Conservation (phyloP, 2,113 vertebrate genomes). For the Indicator maculatus region DNA sequence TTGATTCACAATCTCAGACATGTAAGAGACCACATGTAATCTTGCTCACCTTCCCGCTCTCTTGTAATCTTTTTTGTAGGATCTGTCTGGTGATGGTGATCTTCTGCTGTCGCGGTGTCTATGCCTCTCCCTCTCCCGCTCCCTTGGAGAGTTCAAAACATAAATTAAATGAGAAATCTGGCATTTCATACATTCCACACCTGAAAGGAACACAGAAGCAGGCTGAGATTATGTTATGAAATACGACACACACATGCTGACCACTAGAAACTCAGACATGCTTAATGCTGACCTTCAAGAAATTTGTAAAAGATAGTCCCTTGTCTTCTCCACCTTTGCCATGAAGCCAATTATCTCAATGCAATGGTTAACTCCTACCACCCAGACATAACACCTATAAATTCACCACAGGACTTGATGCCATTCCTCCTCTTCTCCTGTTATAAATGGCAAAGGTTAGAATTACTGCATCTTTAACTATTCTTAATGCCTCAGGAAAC, state of each 20-base stretch:
- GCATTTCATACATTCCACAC: not conserved
- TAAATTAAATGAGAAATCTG: slow-evolving; percentile 35
- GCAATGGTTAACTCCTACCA: rapidly evolving
- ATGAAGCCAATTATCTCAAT: not conserved
- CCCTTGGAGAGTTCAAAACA: slow-evolving; percentile 75
- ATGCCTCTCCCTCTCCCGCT: slow-evolving; percentile 85
- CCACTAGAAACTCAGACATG: not conserved
- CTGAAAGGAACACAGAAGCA: not conserved
- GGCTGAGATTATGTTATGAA: not conserved
- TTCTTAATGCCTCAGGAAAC: not conserved
- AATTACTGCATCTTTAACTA: not conserved
- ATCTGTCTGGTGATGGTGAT: slow-evolving; percentile 86
- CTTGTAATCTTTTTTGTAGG: slow-evolving; percentile 87
- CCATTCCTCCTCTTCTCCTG: not conserved
- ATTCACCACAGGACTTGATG: not conserved
- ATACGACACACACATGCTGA: not conserved
- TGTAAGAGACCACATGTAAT: not conserved
- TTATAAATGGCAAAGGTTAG: not conserved
- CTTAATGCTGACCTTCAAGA: not conserved
- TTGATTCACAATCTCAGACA: not conserved
- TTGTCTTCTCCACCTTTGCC: not conserved
- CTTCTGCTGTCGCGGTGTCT: slow-evolving; percentile 87
- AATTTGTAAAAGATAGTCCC: not conserved
- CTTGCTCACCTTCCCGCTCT: slow-evolving; percentile 83
- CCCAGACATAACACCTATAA: not conserved